Conservation (phyloP, 2,888 invertebrate species). For the Arrhopalites spinosus region DNA sequence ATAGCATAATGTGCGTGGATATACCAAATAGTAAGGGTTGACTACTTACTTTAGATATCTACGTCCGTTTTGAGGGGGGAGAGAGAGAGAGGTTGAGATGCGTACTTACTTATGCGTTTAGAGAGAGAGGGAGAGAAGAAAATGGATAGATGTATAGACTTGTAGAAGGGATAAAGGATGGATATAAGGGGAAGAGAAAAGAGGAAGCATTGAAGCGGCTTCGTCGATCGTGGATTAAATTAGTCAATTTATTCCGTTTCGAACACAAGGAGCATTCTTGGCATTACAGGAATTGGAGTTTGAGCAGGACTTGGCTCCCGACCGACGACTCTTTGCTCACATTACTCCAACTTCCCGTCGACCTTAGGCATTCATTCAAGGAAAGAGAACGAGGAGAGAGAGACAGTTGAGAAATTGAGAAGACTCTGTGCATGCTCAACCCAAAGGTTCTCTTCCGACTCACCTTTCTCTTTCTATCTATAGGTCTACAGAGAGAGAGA, state of each 20-base stretch:
- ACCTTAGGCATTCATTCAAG: constrained; percentile 25
- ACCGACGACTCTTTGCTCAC: constrained; percentile 10
- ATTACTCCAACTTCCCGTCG: constrained; percentile 18
- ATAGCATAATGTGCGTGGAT: no score
- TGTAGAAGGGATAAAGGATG: no score
- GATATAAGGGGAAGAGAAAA: no score
- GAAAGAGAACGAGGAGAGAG: constrained; percentile 31
- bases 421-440: constrained; percentile 43
- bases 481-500: background rate
- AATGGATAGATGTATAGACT: no score
- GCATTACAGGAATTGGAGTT: constrained; percentile 54
- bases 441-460: constrained; percentile 21
- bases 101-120: no score
- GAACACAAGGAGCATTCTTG: constrained; percentile 43
- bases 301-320: constrained; percentile 40
- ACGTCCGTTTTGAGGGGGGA: no score
- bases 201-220: no score
- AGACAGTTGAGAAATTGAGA: constrained; percentile 54
- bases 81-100: no score
- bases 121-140: no score
- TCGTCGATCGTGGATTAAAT: constrained; percentile 56
- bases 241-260: constrained; percentile 46
- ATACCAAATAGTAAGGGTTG: no score
- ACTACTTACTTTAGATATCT: no score
- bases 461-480: no score